Evolutionary conservation across 2,888 invertebrate species (phyloP).

Genomic region (Drosophila eohydei): DNA sequence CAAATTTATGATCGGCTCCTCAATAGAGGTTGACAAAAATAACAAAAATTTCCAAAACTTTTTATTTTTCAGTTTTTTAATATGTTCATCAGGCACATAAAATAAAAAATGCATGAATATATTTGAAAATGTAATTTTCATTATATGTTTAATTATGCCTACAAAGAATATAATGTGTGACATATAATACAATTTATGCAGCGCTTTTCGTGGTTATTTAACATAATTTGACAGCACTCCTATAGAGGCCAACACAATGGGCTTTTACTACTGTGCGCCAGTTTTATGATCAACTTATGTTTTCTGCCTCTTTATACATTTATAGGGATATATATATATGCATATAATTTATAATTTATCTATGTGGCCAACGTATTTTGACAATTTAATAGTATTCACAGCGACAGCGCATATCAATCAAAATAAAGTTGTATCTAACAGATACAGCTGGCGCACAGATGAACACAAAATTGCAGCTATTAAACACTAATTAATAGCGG

Average conservation of each 20-base stretch:
- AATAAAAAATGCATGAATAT: conserved; percentile 31
- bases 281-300: conserved; percentile 53
- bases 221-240: conserved; percentile 56
- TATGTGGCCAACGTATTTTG: conserved; percentile 62
- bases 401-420: conserved; percentile 64
- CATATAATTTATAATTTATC: conserved; percentile 54
- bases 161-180: conserved; percentile 57
- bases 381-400: conserved; percentile 70
- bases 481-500: conserved; percentile 66
- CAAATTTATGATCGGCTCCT: conserved; percentile 62
- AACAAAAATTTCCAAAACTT: conserved; percentile 23
- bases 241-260: conserved; percentile 25
- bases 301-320: background rate
- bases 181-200: conserved; percentile 67
- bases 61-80: conserved; percentile 36
- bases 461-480: conserved; percentile 51
- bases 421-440: conserved; percentile 29
- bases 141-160: conserved; percentile 69
- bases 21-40: conserved; percentile 36
- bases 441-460: conserved; percentile 45
- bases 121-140: conserved; percentile 31
- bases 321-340: conserved; percentile 16
- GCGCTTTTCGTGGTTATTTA: conserved; percentile 64
- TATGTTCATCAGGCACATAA: conserved; percentile 28
- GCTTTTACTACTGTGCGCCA: conserved; percentile 62